Evolutionary conservation across 2,797 vertebrate species (phyloP), one percentile per base, ranked within the genome.

Genomic region (Enteromius viviparus): DNA sequence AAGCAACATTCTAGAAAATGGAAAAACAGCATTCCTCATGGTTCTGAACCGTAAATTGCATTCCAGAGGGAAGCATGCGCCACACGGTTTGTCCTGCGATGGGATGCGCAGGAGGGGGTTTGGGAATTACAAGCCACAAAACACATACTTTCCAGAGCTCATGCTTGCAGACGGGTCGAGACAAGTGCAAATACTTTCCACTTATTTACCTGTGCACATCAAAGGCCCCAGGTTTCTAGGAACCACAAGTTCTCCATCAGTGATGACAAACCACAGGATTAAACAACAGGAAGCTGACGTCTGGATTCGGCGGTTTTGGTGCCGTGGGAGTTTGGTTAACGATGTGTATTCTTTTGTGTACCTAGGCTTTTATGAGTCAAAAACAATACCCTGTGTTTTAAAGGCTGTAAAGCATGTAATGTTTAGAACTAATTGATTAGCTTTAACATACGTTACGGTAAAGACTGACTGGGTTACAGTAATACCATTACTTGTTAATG

Each of bases 131-230:
- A 90, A 87, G 92, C 92, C 89, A 55, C 91, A 91, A 78, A 60
- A 78, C 89, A 85, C 90, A 93, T 89, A 92, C 84, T 93, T 93
- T 93, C 93, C 92, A 92, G 85, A 85, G 85, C 82, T 84, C 15
- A 21, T 2, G 62, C 87, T 77, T 80, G 62, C 84, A 85, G 86
- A 87, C 86, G 80, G 87, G 68, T 89, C 85, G 80, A 90, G 89
- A 91, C 90, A 85, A 87, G 89, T 74, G 68, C 88, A 89, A 88
- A 93, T 92, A 91, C 86, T 92, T 94, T 94, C 93, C 93, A 91
- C 89, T 91, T 91, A 89, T 93, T 93, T 92, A 94, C 93, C 92
- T 91, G 89, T 68, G 66, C 23, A 92, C 91, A 91, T 92, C 91
- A 93, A 92, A 93, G 89, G 0, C 23, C 40, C 26, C 66, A 71